Conservation (phyloP, 2,888 invertebrate species). For the Hydropsyche betteni region DNA sequence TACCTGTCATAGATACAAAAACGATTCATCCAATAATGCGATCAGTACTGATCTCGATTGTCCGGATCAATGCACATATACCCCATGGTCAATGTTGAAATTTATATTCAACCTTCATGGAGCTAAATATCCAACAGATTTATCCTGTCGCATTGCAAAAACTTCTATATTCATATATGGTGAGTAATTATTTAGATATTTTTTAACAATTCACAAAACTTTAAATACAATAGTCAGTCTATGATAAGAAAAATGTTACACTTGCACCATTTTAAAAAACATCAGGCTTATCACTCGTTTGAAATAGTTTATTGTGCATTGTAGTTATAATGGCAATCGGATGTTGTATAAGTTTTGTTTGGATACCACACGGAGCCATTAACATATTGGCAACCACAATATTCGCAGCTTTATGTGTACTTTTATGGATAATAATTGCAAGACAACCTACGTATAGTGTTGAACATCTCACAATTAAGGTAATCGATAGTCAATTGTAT, state of each 20-base stretch:
- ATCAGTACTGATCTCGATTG: neutral
- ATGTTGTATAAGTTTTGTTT: slow-evolving; percentile 63
- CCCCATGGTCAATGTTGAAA: slow-evolving; percentile 59
- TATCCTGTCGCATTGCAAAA: slow-evolving; percentile 74
- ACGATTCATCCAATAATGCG: neutral
- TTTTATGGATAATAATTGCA: slow-evolving; percentile 69
- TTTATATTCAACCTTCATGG: slow-evolving; percentile 77
- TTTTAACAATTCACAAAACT: no score
- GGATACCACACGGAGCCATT: slow-evolving; percentile 56
- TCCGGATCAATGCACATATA: slow-evolving; percentile 36
- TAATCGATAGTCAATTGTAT: slow-evolving; percentile 54
- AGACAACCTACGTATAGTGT: slow-evolving; percentile 73
- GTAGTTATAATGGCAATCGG: slow-evolving; percentile 67
- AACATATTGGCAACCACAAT: slow-evolving; percentile 60
- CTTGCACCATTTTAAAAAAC: no score
- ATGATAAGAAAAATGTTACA: no score
- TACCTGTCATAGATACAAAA: slow-evolving; percentile 7
- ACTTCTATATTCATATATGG: slow-evolving; percentile 68
- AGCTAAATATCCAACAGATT: slow-evolving; percentile 71
- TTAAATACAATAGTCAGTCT: no score
- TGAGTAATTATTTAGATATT: slow-evolving; percentile 56
- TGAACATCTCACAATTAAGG: slow-evolving; percentile 75
- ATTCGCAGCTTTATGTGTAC: slow-evolving; percentile 64
- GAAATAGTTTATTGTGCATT: slow-evolving; percentile 52
- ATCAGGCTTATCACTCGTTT: no score